A percentile compares a stretch with the other conserved stretches of the same genome.
phyloP scores from a whole-genome alignment of 35 echinoderm and acorn worm genomes.

The Ophiothrix spiculata region DNA sequence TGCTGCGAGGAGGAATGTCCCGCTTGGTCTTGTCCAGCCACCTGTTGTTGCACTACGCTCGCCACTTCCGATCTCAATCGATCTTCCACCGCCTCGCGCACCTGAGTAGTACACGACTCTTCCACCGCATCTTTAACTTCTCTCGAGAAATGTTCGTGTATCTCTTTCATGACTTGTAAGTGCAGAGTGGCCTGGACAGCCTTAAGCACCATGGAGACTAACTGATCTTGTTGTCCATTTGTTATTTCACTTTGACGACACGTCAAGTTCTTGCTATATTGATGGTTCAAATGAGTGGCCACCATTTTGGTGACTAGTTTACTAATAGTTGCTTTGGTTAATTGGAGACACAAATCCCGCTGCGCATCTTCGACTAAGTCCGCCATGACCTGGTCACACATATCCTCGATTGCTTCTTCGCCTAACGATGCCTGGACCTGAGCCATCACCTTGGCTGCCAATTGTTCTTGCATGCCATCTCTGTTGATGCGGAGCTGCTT shows the following conservation, averaged over 20 bases:
- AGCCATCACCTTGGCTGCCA: background rate
- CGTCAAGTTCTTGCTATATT: background rate
- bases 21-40: background rate
- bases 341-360: background rate
- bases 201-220: background rate
- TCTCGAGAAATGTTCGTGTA: background rate
- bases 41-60: background rate
- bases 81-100: background rate
- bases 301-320: slow-evolving; percentile 12
- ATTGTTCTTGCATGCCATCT: background rate
- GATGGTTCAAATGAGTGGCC: background rate
- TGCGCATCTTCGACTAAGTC: background rate
- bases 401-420: background rate
- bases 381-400: background rate
- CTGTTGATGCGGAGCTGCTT: slow-evolving; percentile 5
- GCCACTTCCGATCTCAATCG: background rate
- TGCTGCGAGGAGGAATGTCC: background rate
- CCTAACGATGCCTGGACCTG: background rate
- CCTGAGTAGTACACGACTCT: background rate
- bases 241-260: background rate
- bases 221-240: slow-evolving; percentile 1
- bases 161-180: background rate
- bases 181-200: background rate
- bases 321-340: background rate
- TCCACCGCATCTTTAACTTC: background rate